Conservation (phyloP, 1,140 invertebrate species). For the Pogonomyrmex barbatus region DNA sequence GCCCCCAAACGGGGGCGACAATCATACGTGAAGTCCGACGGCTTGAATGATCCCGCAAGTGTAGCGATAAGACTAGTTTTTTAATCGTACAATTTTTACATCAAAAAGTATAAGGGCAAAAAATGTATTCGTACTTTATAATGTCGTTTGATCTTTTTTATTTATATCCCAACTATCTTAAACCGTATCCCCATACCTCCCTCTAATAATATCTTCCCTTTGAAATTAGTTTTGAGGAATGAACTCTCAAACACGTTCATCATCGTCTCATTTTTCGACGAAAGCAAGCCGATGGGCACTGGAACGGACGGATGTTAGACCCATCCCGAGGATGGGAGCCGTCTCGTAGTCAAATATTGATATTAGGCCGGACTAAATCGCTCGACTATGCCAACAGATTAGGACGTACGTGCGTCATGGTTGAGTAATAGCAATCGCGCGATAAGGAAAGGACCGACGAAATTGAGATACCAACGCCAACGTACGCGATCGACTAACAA, state of each 20-base stretch:
- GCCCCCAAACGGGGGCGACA: neutral
- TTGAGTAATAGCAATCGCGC: constrained; percentile 59
- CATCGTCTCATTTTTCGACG: constrained; percentile 42
- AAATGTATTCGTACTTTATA: neutral
- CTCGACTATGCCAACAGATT: constrained; percentile 78
- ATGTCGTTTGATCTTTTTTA: neutral
- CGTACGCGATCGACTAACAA: neutral
- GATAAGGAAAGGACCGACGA: constrained; percentile 52
- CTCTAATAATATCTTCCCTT: neutral
- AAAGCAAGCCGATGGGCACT: constrained; percentile 52
- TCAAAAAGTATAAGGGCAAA: neutral
- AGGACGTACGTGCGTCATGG: constrained; percentile 73
- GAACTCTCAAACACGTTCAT: neutral
- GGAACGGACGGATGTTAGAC: constrained; percentile 58
- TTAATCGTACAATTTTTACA: neutral
- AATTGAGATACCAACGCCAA: constrained; percentile 49
- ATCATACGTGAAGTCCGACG: constrained; percentile 19
- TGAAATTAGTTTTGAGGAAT: constrained; percentile 3
- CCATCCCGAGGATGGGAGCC: constrained; percentile 65
- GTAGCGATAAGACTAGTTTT: neutral
- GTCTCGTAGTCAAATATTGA: constrained; percentile 80
- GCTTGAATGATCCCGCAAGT: neutral
- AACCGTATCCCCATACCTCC: neutral
- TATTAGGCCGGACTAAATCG: constrained; percentile 79
- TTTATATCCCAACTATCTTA: neutral